Conservation (phyloP, 2,113 vertebrate species). For the Misgurnus mizolepis region DNA sequence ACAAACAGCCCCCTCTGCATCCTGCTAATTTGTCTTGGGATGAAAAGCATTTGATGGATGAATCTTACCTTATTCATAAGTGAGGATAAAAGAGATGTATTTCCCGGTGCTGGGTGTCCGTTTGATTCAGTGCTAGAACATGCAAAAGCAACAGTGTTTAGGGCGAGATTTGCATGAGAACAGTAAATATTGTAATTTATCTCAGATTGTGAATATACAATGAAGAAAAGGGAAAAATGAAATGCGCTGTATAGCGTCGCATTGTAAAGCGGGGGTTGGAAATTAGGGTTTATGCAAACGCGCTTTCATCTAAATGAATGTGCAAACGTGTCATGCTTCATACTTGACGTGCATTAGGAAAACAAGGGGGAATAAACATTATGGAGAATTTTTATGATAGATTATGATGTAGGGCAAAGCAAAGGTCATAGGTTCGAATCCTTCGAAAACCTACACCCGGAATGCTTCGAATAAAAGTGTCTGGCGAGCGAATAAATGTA, state of each 20-base stretch:
- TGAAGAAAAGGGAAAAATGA: constrained; percentile 71
- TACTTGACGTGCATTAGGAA: constrained; percentile 48
- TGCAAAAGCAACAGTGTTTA: constrained; percentile 93
- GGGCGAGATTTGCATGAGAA: constrained; percentile 83
- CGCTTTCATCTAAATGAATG: constrained; percentile 56
- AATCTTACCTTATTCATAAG: constrained; percentile 99
- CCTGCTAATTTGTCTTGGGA: constrained; percentile 93
- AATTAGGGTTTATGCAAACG: constrained; percentile 65
- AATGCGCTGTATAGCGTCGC: constrained; percentile 61
- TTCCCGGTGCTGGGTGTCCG: constrained; percentile 92
- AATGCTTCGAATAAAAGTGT: too few relatives aligned
- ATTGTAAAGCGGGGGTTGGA: constrained; percentile 52
- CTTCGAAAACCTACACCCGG: too few relatives aligned
- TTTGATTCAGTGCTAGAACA: constrained; percentile 99
- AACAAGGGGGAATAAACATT: constrained; percentile 11
- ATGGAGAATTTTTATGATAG: constrained; percentile 51
- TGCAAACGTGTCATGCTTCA: constrained; percentile 55
- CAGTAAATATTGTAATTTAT: constrained; percentile 82
- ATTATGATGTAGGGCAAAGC: constrained; percentile 11
- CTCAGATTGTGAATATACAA: constrained; percentile 71
- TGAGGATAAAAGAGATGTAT: constrained; percentile 99
- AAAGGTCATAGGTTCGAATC: too few relatives aligned
- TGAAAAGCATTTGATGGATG: constrained; percentile 93
- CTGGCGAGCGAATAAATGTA: too few relatives aligned
- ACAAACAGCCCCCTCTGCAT: constrained; percentile 88